These are phyloP conservation scores for Tipula lateralis DNA, from an alignment of 2,888 invertebrate genomes.

Conservation along the genomic window DNA sequence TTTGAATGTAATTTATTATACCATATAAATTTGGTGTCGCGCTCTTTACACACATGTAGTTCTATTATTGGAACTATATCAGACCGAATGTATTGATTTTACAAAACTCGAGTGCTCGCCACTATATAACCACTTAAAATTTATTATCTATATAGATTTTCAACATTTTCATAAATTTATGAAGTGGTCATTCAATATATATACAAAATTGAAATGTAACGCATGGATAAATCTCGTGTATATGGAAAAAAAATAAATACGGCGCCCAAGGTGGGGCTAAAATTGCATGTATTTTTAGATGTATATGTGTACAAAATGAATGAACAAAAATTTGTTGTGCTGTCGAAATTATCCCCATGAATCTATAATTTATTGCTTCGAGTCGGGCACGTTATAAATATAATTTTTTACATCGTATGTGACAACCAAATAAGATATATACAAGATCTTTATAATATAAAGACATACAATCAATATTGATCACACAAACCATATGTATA, in stretches of 20 bases:
- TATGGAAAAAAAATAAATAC: not conserved
- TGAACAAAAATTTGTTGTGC: not conserved
- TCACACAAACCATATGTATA: slow-evolving; percentile 15
- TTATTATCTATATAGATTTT: not conserved
- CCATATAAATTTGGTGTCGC: not conserved
- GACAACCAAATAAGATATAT: not conserved
- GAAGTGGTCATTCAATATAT: not conserved
- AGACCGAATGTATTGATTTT: slow-evolving; percentile 2
- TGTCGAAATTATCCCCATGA: slow-evolving; percentile 19
- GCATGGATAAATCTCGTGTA: not conserved
- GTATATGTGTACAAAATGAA: not conserved
- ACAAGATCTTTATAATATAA: not conserved
- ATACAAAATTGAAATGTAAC: not conserved
- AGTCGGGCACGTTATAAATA: slow-evolving; percentile 13
- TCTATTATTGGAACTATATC: not conserved
- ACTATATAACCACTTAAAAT: not conserved
- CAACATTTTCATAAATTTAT: not conserved
- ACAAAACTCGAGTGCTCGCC: not conserved
- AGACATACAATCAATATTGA: not conserved
- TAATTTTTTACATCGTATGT: slow-evolving; percentile 14
- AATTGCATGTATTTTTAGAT: not conserved
- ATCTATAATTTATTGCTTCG: slow-evolving; percentile 7
- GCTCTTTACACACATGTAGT: not conserved
- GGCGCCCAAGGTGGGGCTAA: not conserved
- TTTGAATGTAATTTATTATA: not conserved